phyloP scores from a whole-genome alignment of 1,140 invertebrate genomes.

The Grapholita molesta region DNA sequence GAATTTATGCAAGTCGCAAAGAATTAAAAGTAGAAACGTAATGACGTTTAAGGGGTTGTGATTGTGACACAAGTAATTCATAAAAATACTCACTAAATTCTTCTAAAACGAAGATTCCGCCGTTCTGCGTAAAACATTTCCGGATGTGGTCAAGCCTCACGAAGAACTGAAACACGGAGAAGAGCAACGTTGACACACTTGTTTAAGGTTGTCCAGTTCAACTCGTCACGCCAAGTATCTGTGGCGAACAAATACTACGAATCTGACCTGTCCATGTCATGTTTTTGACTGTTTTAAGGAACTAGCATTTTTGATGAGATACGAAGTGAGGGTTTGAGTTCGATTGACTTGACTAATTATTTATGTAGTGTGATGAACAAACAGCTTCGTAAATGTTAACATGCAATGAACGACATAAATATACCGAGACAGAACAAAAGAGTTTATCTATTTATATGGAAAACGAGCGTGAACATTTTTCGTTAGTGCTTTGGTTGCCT shows the following conservation, averaged over 20 bases:
- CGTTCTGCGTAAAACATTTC: slow-evolving; percentile 99
- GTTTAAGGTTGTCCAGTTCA: background rate
- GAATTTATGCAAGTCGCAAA: background rate
- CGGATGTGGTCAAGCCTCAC: slow-evolving; percentile 99
- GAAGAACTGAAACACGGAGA: slow-evolving; percentile 95
- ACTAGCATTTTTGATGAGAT: background rate
- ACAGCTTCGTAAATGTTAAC: too few species aligned
- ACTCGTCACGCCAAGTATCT: too few species aligned
- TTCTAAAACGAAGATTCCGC: slow-evolving; percentile 99
- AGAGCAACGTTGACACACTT: slow-evolving; percentile 1
- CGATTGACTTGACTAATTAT: background rate
- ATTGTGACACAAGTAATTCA: background rate
- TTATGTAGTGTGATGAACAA: background rate
- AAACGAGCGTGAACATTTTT: too few species aligned
- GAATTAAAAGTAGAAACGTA: background rate
- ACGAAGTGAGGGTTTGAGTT: background rate
- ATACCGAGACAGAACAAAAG: too few species aligned
- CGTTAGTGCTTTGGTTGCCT: too few species aligned
- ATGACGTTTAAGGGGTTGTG: background rate
- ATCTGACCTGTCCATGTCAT: too few species aligned
- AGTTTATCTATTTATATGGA: too few species aligned
- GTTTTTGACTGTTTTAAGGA: too few species aligned
- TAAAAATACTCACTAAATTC: slow-evolving; percentile 94
- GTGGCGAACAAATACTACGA: too few species aligned
- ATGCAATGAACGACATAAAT: background rate